Conservation (phyloP, 2,888 invertebrate genomes). For the Galerucella pusilla region DNA sequence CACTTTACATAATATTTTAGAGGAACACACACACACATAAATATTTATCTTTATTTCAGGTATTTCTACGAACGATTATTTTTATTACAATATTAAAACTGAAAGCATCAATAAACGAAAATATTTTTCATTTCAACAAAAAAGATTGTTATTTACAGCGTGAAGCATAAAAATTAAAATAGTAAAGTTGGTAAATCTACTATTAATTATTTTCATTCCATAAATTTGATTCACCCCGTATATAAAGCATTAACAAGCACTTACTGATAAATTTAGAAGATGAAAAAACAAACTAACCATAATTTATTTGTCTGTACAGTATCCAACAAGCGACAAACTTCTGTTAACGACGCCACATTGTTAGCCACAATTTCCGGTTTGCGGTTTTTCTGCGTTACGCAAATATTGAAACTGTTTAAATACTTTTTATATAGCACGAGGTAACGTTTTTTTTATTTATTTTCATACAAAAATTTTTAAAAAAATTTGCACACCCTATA, state of each 20-base stretch:
- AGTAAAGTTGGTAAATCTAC: background rate
- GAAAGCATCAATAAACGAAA: conserved; percentile 25
- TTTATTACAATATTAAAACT: conserved; percentile 29
- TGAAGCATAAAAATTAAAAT: conserved; percentile 13
- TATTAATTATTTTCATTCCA: too few species aligned
- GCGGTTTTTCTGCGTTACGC: conserved; percentile 10
- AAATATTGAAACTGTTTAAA: conserved; percentile 6
- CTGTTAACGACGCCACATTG: background rate
- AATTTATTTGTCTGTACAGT: background rate
- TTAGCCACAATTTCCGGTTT: conserved; percentile 5
- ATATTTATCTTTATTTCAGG: conserved; percentile 28
- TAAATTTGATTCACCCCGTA: too few species aligned
- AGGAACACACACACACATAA: conserved; percentile 13
- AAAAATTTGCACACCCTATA: too few species aligned
- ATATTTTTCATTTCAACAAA: background rate
- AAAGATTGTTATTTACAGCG: background rate
- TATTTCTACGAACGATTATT: conserved; percentile 25
- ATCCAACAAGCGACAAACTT: background rate
- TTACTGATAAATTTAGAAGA: too few species aligned
- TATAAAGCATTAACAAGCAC: too few species aligned
- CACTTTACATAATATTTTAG: conserved; percentile 15
- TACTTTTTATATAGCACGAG: background rate
- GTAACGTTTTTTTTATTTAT: background rate
- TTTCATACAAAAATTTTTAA: background rate
- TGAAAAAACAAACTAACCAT: too few species aligned